Evolutionary conservation across 2,113 vertebrate genomes (phyloP).

Genomic region (Gyps fulvus): DNA sequence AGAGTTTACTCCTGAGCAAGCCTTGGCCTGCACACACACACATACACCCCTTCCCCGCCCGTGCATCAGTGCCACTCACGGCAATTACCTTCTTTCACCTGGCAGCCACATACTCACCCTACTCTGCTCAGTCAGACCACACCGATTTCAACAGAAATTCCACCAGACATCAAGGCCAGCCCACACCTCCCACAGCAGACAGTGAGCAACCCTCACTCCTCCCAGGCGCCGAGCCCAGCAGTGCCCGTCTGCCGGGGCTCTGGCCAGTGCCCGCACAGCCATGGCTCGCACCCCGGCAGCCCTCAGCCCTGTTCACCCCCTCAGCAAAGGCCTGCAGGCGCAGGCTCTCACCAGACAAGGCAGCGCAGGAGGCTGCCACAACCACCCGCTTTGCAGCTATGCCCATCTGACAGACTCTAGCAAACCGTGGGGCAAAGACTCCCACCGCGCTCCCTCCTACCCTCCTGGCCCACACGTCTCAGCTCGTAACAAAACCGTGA

Average conservation of each 20-base stretch:
- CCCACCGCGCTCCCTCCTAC: background rate
- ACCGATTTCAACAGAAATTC: background rate
- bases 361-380: background rate
- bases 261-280: rapidly evolving
- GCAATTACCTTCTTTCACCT: background rate
- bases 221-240: rapidly evolving
- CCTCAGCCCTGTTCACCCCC: too few relatives aligned
- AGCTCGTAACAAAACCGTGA: background rate
- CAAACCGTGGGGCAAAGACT: rapidly evolving
- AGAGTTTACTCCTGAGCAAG: background rate
- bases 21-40: background rate
- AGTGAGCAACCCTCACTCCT: background rate
- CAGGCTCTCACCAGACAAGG: background rate
- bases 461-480: background rate
- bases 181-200: background rate
- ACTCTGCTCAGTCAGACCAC: background rate
- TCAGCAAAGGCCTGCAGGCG: background rate
- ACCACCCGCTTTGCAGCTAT: background rate
- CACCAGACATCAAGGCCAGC: background rate
- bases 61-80: rapidly evolving
- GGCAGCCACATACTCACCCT: background rate
- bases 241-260: rapidly evolving
- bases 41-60: background rate
- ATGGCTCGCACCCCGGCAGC: background rate
- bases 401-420: background rate